Evolutionary conservation across 2,113 vertebrate species (phyloP), one percentile per base, ranked within the genome.

Genomic region (Psittacula cyanocephala): DNA sequence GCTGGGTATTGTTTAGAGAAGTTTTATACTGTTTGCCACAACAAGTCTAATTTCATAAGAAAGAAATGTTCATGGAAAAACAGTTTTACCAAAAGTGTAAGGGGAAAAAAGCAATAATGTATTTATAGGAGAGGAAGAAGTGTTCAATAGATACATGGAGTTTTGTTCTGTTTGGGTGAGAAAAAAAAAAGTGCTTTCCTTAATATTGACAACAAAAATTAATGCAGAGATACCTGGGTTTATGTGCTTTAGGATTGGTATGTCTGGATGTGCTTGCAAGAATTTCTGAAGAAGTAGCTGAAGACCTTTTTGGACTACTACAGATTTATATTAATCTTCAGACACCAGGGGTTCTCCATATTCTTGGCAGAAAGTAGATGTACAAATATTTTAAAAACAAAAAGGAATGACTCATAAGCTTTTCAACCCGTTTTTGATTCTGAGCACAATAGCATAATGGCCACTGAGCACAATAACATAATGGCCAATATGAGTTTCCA

Each of bases 1-100:
- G 46, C 65, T 93, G 64, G 76, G 85, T 76, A 95, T 95, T 96
- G 91, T 90, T 96, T 80, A 87, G 76, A 81, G 64, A 18, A 47
- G 37, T 80, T 85, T 88, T 91, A 46, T 59, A 39, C 77, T 16
- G 29, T 77, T 88, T 90, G 33, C 52, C 68, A 22, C 69, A 35
- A 10, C 35, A 91, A 71, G 47, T 78, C 91, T 19, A 16, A 47
- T 91, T 92, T 84, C 37, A 27, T 91, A 88, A 75, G 64, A 70
- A 88, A 89, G 49, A 93, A 91, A 31, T 20, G 20, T 37, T 92
- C 20, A 15, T 59, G 78, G 35, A 91, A 95, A 86, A 82, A 13
- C 5, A 59, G 37, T 70, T 93, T 47, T 68, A 83, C 50, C 1
- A 2, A 27, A 18, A 64, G 1, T 55, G 6, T 57, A 81, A 78